phyloP scores from a whole-genome alignment of 2,113 vertebrate genomes.

The Triplophysa rosa region DNA sequence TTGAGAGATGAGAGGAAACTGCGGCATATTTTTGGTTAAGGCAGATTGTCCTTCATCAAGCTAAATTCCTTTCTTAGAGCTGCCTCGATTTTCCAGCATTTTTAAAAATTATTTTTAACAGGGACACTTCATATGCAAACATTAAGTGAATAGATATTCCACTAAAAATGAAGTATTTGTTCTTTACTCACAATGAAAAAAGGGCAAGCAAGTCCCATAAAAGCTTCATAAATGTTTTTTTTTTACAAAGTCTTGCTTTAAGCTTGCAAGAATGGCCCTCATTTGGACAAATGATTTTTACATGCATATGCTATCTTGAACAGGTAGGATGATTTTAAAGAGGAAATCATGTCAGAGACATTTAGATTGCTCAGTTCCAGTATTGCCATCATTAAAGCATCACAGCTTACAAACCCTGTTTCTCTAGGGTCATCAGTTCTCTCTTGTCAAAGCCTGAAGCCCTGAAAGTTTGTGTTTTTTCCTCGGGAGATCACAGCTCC shows the following conservation, averaged over 20 bases:
- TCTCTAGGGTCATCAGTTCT: conserved; percentile 30
- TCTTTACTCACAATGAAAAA: too few species aligned
- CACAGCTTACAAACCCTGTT: conserved; percentile 2
- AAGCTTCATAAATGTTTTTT: too few species aligned
- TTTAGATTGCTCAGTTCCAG: conserved; percentile 25
- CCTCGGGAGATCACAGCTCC: conserved; percentile 51
- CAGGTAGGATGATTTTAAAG: neutral
- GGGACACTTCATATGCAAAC: conserved; percentile 16
- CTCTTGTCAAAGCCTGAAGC: conserved; percentile 7
- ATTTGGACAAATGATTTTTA: neutral
- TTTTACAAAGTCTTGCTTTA: too few species aligned
- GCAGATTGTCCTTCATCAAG: conserved; percentile 41
- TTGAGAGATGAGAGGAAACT: conserved; percentile 55
- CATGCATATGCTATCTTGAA: neutral
- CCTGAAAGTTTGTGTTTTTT: conserved; percentile 45
- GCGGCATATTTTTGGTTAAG: conserved; percentile 55
- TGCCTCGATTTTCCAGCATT: conserved; percentile 28
- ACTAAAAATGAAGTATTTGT: neutral
- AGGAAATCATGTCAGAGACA: conserved; percentile 32
- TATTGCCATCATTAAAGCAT: neutral
- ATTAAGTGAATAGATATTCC: neutral
- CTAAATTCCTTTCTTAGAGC: conserved; percentile 54
- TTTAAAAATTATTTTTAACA: neutral
- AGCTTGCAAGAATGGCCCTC: neutral
- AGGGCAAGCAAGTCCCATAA: too few species aligned